Evolutionary conservation across 2,113 vertebrate species (phyloP), one percentile per base, ranked within the genome.

Genomic region (Apus apus): DNA sequence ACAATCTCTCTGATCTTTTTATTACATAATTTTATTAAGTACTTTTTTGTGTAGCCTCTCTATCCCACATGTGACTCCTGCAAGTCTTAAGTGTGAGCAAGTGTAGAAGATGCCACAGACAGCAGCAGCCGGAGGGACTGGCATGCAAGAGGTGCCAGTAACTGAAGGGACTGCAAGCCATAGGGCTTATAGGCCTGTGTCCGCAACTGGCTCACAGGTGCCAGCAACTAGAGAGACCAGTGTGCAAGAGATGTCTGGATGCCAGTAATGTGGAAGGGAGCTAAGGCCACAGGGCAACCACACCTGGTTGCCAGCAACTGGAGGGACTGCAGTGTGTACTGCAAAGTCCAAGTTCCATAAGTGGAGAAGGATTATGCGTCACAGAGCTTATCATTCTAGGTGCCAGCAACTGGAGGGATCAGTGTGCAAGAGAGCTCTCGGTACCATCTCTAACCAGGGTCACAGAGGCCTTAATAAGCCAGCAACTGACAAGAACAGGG

Each of bases 1-100:
- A 0, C 54, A 65, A 34, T 58, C 61, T 83, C 11, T 15, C 21
- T 0, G 0, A 36, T n/a, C 32, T 66, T 81, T 57, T 60, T 67
- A 51, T 13, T 45, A 21, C 74, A 25, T 79, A 25, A 43, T 68
- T 73, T n/a, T 8, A 46, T 46, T n/a, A n/a, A 20, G 8, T 9
- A 7, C 34, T 74, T 65, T 60, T 13, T 21, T 13, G 2, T 53
- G 18, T 72, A 83, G 57, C 15, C 27, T 65, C 7, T 65, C 34
- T 82, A 8, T 51, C 32, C 29, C 90, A 14, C 29, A 30, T 1
- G 1, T 56, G 29, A 29, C 38, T 38, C 18, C 45, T 94, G 48
- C n/a, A 78, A 74, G 56, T 64, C 36, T 76, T 79, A 56, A 32
- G 32, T 86, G 29, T 68, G 23, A 72, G 45, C 34, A 83, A 79